Percentiles rank a stretch among this genome's conserved stretches.
These are phyloP conservation scores for Hydrozoanthus tunicans DNA, from an alignment of 64 coral and sea anemone genomes.

Conservation along the genomic window DNA sequence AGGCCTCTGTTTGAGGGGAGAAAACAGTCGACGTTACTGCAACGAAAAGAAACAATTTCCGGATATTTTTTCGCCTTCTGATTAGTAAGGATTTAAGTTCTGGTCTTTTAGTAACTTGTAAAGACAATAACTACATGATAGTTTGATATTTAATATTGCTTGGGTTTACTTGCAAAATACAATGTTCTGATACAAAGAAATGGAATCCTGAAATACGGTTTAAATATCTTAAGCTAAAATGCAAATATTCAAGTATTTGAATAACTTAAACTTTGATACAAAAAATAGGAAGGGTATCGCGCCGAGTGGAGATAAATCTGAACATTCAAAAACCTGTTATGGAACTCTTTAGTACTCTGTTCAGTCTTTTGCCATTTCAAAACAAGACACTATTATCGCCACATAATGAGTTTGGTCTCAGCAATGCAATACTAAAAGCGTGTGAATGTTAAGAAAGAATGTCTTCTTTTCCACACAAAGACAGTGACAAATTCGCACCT, in stretches of 20 bases:
- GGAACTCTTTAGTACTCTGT: constrained; percentile 23
- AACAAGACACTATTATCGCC: not conserved
- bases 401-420: not conserved
- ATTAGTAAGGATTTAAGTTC: not conserved
- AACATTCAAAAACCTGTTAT: constrained; percentile 8
- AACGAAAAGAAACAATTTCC: constrained; percentile 19
- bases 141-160: not conserved
- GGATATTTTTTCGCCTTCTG: constrained; percentile 13
- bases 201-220: not conserved
- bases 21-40: not conserved
- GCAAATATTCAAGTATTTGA: not conserved
- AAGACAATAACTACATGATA: too few relatives aligned
- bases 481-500: constrained; percentile 13
- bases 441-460: not conserved
- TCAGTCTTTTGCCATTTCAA: not conserved
- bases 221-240: not conserved
- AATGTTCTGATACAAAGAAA: not conserved
- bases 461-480: not conserved
- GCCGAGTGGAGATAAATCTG: not conserved
- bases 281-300: not conserved
- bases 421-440: not conserved
- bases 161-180: not conserved
- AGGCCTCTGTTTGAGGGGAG: not conserved
- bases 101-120: not conserved
- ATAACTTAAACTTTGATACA: not conserved